phyloP scores from a whole-genome alignment of 2,888 invertebrate genomes.

The Mechanitis mazaeus region DNA sequence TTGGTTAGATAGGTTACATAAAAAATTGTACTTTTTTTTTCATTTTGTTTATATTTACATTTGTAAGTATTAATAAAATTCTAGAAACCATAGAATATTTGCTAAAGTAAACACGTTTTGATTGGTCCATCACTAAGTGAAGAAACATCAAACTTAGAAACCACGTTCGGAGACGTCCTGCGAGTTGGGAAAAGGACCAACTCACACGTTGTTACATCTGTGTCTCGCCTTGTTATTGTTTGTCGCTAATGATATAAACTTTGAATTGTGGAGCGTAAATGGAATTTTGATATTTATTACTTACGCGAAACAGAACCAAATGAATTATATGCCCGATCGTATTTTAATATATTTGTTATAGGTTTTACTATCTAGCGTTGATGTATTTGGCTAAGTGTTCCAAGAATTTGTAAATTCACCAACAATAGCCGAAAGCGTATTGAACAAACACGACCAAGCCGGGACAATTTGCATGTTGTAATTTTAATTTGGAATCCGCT shows the following conservation, averaged over 20 bases:
- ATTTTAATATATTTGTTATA: too few relatives aligned
- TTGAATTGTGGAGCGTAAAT: neutral
- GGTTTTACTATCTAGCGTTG: too few relatives aligned
- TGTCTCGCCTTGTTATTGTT: neutral
- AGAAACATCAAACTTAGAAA: neutral
- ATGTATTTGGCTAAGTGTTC: neutral
- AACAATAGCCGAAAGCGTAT: constrained; percentile 32
- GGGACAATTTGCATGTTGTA: constrained; percentile 70
- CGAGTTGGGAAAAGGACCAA: neutral
- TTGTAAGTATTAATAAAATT: too few relatives aligned
- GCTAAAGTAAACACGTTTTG: neutral
- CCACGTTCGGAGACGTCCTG: neutral
- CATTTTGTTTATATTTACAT: too few relatives aligned
- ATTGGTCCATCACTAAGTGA: neutral
- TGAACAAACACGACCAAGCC: constrained; percentile 60
- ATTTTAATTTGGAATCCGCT: constrained; percentile 70
- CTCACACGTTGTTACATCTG: constrained; percentile 3
- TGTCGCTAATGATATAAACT: neutral
- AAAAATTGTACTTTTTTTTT: too few relatives aligned
- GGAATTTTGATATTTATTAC: neutral
- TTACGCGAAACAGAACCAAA: too few relatives aligned
- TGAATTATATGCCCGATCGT: too few relatives aligned
- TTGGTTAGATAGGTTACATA: too few relatives aligned
- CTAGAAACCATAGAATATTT: too few relatives aligned
- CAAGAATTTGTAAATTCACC: constrained; percentile 3